A percentile compares a stretch with the other conserved stretches of the same genome.
These are phyloP conservation scores for Erannis defoliaria DNA, from an alignment of 2,888 invertebrate genomes.

Conservation along the genomic window DNA sequence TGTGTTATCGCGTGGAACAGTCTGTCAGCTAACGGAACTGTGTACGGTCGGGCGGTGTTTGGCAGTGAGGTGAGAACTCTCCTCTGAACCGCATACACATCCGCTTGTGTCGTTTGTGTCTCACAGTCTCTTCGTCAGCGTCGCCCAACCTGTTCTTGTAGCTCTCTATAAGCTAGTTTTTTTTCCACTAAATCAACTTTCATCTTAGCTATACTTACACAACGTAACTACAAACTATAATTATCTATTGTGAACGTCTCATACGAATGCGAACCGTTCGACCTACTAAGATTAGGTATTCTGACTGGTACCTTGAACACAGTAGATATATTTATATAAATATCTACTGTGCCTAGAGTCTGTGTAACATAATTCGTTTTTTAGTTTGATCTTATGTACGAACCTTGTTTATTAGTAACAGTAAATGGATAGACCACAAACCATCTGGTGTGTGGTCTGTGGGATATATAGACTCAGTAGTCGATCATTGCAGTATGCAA, in stretches of 20 bases:
- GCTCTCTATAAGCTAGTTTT: slow-evolving; percentile 18
- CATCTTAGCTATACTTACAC: slow-evolving; percentile 43
- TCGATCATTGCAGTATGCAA: neutral
- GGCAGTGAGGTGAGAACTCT: neutral
- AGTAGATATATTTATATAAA: too few species aligned
- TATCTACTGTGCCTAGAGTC: too few species aligned
- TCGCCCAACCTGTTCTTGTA: slow-evolving; percentile 9
- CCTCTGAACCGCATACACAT: slow-evolving; percentile 28
- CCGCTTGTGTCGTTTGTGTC: slow-evolving; percentile 15
- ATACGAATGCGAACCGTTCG: slow-evolving; percentile 18
- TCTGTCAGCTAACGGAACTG: slow-evolving; percentile 40
- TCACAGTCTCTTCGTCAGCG: slow-evolving; percentile 3
- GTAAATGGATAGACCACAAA: too few species aligned
- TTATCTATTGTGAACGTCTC: slow-evolving; percentile 16
- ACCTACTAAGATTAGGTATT: slow-evolving; percentile 39
- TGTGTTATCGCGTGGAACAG: slow-evolving; percentile 37
- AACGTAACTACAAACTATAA: slow-evolving; percentile 13
- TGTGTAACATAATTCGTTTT: neutral
- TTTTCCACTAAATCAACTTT: slow-evolving; percentile 55
- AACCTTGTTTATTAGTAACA: too few species aligned
- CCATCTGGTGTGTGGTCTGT: too few species aligned
- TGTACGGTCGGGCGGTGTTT: slow-evolving; percentile 19
- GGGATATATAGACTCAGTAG: neutral
- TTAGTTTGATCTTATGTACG: neutral
- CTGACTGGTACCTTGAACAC: neutral